phyloP scores from a whole-genome alignment of 2,113 vertebrate species.

The Taxidea taxus region DNA sequence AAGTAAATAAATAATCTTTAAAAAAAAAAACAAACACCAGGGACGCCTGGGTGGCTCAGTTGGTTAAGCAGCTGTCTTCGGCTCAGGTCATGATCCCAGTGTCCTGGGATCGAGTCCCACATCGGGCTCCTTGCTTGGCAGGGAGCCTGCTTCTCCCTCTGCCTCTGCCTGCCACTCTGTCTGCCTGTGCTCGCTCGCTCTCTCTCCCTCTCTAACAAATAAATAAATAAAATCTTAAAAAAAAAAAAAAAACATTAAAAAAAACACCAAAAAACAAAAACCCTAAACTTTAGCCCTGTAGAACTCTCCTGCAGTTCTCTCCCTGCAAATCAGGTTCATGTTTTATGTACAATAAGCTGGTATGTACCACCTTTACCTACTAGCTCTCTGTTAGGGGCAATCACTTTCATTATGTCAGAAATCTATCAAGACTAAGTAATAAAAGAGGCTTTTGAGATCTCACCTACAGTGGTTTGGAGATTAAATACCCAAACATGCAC shows the following conservation, averaged over 20 bases:
- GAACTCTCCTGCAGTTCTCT: slow-evolving; percentile 55
- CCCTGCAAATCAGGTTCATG: slow-evolving; percentile 58
- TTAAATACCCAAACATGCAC: neutral
- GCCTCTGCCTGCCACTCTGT: too few relatives aligned
- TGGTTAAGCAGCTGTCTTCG: too few relatives aligned
- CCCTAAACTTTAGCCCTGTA: slow-evolving; percentile 26
- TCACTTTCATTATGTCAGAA: slow-evolving; percentile 61
- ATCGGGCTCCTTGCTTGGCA: too few relatives aligned
- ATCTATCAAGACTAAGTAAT: slow-evolving; percentile 68
- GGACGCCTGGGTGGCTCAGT: too few relatives aligned
- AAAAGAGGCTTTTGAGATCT: slow-evolving; percentile 61
- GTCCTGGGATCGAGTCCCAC: too few relatives aligned
- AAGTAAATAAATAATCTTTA: too few relatives aligned
- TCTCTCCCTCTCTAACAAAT: too few relatives aligned
- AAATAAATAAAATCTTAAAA: too few relatives aligned
- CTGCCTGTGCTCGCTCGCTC: too few relatives aligned
- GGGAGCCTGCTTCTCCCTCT: too few relatives aligned
- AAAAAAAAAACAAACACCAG: slow-evolving; percentile 38
- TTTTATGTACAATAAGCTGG: slow-evolving; percentile 66
- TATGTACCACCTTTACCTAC: slow-evolving; percentile 65
- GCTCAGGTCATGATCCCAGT: too few relatives aligned
- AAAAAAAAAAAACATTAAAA: too few relatives aligned
- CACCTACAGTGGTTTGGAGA: slow-evolving; percentile 44
- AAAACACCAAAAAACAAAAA: slow-evolving; percentile 21
- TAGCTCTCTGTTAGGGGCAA: slow-evolving; percentile 57